Evolutionary conservation across 2,888 invertebrate genomes (phyloP), one percentile per base, ranked within the genome.

Genomic region (Lepidonotus clava): DNA sequence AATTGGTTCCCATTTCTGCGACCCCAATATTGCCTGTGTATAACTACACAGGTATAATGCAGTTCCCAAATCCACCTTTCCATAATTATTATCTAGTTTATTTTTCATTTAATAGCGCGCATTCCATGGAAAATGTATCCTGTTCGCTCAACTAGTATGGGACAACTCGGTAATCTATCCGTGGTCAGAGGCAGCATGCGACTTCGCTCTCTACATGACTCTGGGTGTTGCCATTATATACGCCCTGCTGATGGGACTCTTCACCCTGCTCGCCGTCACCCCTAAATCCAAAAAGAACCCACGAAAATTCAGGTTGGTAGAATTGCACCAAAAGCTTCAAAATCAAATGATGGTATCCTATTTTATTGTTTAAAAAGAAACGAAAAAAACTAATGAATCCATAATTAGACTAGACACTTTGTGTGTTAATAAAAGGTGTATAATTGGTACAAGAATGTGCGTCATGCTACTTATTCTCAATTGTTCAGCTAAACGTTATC

Each of bases 131-230:
- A 85, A 84, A 24, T 90, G 90, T 71, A 87, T 90, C 53, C 86
- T 90, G 34, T 89, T 83, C 56, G 90, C 90, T 0, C 88, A 90
- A 61, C 46, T 90, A 8, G 89, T 90, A 40, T 90, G 90, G 90
- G 86, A 88, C 40, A 89, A 85, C 34, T 28, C 53, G 28, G 85
- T 80, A 21, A 90, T 90, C 28, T 90, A 86, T 71, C 90, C 90
- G 4, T 89, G 89, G 89, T 86, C 86, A n/a, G 89, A 90, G 56
- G 41, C 87, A n/a, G 85, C 87, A 0, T 90, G 90, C 41, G 87
- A 89, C 53, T 90, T 86, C 38, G 71, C 87, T 6, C 77, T 90
- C 18, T 90, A 89, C 88, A 71, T 89, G 83, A 89, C 88, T 51
- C 53, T 90, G 61, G 89, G 86, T 8, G 40, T 89, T 0, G 87